Conservation (phyloP, 64 coral and sea anemone genomes). For the Porites lutea region DNA sequence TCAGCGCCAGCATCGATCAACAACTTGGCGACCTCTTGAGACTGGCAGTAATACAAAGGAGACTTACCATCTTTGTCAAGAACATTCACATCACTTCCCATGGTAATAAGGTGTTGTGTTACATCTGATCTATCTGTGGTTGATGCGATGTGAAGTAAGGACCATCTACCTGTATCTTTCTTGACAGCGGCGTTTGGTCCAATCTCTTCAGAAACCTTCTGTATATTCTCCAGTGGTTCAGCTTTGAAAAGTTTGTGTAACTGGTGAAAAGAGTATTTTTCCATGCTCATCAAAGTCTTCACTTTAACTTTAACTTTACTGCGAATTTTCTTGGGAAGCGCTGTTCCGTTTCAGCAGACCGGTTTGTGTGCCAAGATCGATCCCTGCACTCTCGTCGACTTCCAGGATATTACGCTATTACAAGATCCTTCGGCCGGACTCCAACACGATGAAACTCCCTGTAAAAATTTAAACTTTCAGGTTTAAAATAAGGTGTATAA, state of each 20-base stretch:
- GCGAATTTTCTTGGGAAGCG: no score
- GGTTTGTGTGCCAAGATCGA: no score
- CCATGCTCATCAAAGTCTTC: no score
- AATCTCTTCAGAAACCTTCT: constrained; percentile 42
- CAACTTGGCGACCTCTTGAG: constrained; percentile 29
- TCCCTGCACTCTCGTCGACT: no score
- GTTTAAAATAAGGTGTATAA: no score
- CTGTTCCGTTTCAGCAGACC: no score
- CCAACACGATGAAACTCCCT: no score
- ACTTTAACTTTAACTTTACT: no score
- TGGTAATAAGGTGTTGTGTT: constrained; percentile 35
- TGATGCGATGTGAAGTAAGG: constrained; percentile 41
- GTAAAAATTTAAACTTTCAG: no score
- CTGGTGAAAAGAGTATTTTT: no score
- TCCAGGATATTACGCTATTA: no score
- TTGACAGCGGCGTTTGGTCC: neutral
- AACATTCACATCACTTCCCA: constrained; percentile 31
- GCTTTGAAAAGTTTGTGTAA: neutral
- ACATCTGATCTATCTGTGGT: constrained; percentile 34
- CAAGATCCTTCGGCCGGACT: no score
- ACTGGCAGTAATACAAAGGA: constrained; percentile 44
- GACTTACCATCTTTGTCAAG: constrained; percentile 44
- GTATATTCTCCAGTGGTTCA: constrained; percentile 32
- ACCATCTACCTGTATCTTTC: constrained; percentile 3
- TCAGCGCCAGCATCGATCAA: constrained; percentile 50